Evolutionary conservation across 2,888 invertebrate species (phyloP), one percentile per base, ranked within the genome.

Genomic region (Macrosiphum euphorbiae): DNA sequence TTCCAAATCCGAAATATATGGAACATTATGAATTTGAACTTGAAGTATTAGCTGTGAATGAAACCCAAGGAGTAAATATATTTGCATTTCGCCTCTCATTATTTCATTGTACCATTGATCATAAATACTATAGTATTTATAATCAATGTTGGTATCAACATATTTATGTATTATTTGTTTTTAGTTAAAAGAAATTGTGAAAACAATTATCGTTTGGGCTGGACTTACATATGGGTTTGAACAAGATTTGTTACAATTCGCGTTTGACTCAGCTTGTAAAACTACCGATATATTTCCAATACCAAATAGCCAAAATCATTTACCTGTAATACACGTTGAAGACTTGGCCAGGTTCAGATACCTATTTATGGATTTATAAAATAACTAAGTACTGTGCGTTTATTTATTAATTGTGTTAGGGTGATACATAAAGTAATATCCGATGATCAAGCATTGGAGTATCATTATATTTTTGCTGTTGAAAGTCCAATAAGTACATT

Each of bases 11-110:
- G 7, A 50, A 55, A 50, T 90, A 58, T 61, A 4, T 3, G 11
- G 50, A 90, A 5, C 61, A 93, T 90, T 85, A 85, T 85, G 84
- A 89, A 61, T 93, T 93, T 61, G 93, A 93, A 90, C 93, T 58
- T 35, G 93, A 93, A 61, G 90, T 90, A 24, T 61, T 93, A 20
- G 52, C 92, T 3, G 88, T 84, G 7, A 92, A 92, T n/a, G 3
- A 92, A 88, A 93, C 90, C 26, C 26, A 55, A 89, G 90, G 35
- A 50, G 93, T 93, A 93, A 93, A 58, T 3, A n/a, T 61, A 67
- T 87, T 86, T 47, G 3, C 28, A 84, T 90, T 90, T 67, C n/a
- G n/a, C 47, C 11, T 28, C 11, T 61, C 10, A 28, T 61, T 61
- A 61, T 61, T 28, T 61, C 11, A 61, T 28, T 61, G 61, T 2